phyloP scores from a whole-genome alignment of 1,140 invertebrate species.

The Bombus turneri region DNA sequence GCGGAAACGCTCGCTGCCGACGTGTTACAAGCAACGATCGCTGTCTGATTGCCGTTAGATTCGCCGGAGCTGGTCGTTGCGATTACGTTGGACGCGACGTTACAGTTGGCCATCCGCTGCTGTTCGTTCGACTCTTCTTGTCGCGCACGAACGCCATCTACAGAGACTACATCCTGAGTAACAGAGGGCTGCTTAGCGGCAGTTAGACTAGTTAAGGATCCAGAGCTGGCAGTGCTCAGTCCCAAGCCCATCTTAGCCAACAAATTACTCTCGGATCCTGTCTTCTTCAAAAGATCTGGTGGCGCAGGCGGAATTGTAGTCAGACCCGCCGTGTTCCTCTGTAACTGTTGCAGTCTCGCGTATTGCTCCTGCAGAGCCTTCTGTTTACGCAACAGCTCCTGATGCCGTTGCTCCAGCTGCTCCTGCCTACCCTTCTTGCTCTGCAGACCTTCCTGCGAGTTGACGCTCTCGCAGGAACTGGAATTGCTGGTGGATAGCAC shows the following conservation, averaged over 20 bases:
- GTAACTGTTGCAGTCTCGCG: constrained; percentile 91
- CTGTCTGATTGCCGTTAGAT: constrained; percentile 72
- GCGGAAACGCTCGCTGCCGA: constrained; percentile 83
- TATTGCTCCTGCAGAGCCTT: constrained; percentile 94
- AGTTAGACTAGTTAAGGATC: constrained; percentile 85
- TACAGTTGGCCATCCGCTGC: constrained; percentile 11
- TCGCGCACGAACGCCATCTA: constrained; percentile 30
- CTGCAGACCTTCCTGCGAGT: constrained; percentile 87
- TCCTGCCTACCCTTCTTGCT: constrained; percentile 86
- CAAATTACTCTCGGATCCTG: constrained; percentile 94
- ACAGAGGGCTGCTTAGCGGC: constrained; percentile 70
- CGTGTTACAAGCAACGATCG: constrained; percentile 17
- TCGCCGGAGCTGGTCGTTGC: constrained; percentile 67
- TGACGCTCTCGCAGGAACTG: constrained; percentile 89
- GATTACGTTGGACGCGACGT: constrained; percentile 58
- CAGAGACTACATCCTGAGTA: constrained; percentile 6
- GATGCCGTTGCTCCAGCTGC: constrained; percentile 91
- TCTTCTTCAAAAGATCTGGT: constrained; percentile 90
- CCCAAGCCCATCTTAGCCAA: constrained; percentile 92
- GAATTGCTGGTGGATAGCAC: constrained; percentile 84
- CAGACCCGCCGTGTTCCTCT: constrained; percentile 87
- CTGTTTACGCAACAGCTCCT: constrained; percentile 93
- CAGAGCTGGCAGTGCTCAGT: constrained; percentile 84
- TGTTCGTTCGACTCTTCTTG: constrained; percentile 65
- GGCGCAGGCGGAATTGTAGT: constrained; percentile 84